Percentiles rank a stretch among this genome's conserved stretches.
phyloP scores from a whole-genome alignment of 2,888 invertebrate species.

The Diadromus collaris region DNA sequence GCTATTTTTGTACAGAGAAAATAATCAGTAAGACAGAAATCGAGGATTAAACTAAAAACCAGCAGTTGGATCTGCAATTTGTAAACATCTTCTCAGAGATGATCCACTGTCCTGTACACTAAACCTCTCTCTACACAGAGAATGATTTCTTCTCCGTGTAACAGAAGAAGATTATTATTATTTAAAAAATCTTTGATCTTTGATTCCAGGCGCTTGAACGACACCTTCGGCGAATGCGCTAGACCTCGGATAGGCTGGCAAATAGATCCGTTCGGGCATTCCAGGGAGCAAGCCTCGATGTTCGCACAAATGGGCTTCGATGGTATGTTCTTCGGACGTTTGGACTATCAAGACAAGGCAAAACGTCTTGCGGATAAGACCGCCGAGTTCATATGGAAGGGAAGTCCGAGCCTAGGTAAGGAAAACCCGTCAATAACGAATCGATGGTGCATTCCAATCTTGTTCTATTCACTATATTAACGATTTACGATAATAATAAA shows the following conservation, averaged over 20 bases:
- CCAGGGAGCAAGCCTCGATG: constrained; percentile 91
- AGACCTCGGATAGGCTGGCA: constrained; percentile 90
- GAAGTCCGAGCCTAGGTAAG: constrained; percentile 86
- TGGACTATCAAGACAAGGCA: constrained; percentile 92
- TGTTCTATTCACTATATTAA: neutral
- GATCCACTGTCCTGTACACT: too few species aligned
- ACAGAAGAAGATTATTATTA: neutral
- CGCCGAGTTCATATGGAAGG: constrained; percentile 93
- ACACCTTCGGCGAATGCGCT: constrained; percentile 88
- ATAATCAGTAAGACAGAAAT: too few species aligned
- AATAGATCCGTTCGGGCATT: constrained; percentile 93
- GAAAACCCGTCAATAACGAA: constrained; percentile 13
- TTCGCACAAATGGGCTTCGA: constrained; percentile 94
- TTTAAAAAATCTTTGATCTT: neutral
- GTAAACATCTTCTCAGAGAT: too few species aligned
- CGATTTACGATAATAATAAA: neutral
- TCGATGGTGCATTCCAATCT: neutral
- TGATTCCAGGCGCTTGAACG: constrained; percentile 80
- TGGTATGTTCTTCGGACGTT: constrained; percentile 91
- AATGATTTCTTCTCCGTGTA: too few species aligned
- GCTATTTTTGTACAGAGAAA: too few species aligned
- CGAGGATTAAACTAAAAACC: too few species aligned
- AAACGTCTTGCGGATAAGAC: constrained; percentile 82
- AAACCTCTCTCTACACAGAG: too few species aligned
- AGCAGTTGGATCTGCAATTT: too few species aligned